Conservation (phyloP, 1,140 invertebrate genomes). For the Daktulosphaira vitifoliae region DNA sequence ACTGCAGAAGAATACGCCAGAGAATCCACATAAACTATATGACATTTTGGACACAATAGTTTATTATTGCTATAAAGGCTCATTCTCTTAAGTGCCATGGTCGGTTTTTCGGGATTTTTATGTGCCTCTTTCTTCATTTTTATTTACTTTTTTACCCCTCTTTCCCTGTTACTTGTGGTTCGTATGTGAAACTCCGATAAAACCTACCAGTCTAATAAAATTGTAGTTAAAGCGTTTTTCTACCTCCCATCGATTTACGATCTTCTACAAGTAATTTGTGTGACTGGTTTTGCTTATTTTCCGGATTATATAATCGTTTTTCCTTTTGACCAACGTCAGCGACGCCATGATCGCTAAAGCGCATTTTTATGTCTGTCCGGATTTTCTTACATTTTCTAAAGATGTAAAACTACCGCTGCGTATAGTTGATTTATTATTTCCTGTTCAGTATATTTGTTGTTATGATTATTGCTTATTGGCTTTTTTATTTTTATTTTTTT, state of each 20-base stretch:
- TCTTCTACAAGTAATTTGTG: slow-evolving; percentile 23
- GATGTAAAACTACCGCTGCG: too few relatives aligned
- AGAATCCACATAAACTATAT: slow-evolving; percentile 12
- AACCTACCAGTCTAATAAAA: slow-evolving; percentile 26
- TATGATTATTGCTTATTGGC: too few relatives aligned
- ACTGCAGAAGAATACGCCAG: too few relatives aligned
- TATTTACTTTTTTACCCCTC: not conserved
- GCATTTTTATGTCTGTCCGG: not conserved
- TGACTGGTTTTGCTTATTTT: slow-evolving; percentile 33
- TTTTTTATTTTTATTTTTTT: too few relatives aligned
- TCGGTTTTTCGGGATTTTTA: slow-evolving; percentile 26
- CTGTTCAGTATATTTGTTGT: too few relatives aligned
- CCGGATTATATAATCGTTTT: slow-evolving; percentile 26
- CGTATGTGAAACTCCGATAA: slow-evolving; percentile 11
- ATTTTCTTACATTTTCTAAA: not conserved
- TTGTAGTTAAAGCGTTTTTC: slow-evolving; percentile 17
- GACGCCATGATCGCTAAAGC: not conserved
- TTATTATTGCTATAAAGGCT: slow-evolving; percentile 30
- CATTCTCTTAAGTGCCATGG: slow-evolving; percentile 31
- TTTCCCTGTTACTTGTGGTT: not conserved
- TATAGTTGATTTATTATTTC: slow-evolving; percentile 23
- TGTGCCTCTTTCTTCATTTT: slow-evolving; percentile 31
- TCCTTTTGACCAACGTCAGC: too few relatives aligned
- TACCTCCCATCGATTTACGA: not conserved
- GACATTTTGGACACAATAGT: slow-evolving; percentile 19